These are phyloP conservation scores for Drosophila longiperda DNA, from an alignment of 2,888 invertebrate genomes.

Conservation along the genomic window DNA sequence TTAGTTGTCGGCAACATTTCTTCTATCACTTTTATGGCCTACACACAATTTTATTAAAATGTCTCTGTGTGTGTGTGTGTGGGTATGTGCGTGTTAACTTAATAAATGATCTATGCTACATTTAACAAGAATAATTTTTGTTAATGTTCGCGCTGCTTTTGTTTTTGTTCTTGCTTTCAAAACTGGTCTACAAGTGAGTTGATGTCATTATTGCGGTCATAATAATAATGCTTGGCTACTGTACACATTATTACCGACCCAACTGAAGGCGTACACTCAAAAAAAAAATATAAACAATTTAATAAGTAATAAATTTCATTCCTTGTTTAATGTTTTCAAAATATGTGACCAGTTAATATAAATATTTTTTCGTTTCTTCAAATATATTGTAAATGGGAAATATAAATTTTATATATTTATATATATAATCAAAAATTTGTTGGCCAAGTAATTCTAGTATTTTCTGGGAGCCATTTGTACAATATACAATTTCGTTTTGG, in stretches of 20 bases:
- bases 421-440: too few relatives aligned
- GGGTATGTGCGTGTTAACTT: constrained; percentile 27
- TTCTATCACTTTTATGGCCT: constrained; percentile 50
- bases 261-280: neutral
- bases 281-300: neutral
- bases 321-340: neutral
- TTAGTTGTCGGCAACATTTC: constrained; percentile 49
- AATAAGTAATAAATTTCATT: neutral
- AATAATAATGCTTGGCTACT: constrained; percentile 30
- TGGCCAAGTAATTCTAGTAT: neutral
- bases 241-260: constrained; percentile 9
- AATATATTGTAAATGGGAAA: neutral
- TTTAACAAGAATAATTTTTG: constrained; percentile 72
- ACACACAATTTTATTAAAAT: constrained; percentile 48
- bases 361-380: neutral
- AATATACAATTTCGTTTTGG: neutral
- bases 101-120: constrained; percentile 69
- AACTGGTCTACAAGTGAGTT: constrained; percentile 62
- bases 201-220: constrained; percentile 37
- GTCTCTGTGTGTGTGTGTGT: constrained; percentile 4
- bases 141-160: constrained; percentile 48
- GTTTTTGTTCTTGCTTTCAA: constrained; percentile 28
- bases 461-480: neutral
- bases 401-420: too few relatives aligned
- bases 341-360: neutral